Evolutionary conservation across 2,113 vertebrate species (phyloP).

Genomic region (Microcebus tavaratra): DNA sequence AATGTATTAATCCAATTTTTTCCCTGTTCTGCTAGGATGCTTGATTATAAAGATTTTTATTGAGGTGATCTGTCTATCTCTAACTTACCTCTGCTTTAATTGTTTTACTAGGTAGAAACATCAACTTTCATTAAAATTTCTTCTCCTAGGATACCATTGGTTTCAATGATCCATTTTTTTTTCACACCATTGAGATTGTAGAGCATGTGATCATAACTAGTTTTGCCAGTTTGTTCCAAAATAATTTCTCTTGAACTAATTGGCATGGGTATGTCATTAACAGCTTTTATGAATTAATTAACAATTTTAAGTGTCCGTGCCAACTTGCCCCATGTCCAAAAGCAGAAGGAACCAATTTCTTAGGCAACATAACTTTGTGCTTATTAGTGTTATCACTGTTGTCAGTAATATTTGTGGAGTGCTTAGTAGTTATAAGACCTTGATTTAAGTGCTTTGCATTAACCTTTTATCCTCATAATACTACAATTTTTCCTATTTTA

Average conservation of each 20-base stretch:
- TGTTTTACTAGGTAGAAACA: background rate
- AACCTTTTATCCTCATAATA: background rate
- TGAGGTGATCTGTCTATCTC: background rate
- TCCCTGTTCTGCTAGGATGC: background rate
- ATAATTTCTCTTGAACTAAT: background rate
- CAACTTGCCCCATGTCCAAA: background rate
- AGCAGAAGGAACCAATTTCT: background rate
- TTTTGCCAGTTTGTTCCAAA: background rate
- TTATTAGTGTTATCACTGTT: background rate
- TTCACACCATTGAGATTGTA: background rate
- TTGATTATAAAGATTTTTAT: background rate
- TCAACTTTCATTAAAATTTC: background rate
- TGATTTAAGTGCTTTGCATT: background rate
- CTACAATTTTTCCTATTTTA: background rate
- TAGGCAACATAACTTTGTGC: background rate
- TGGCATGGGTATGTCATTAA: background rate
- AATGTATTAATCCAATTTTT: background rate
- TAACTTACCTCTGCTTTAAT: background rate
- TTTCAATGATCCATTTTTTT: background rate
- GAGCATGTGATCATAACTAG: background rate
- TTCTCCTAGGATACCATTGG: background rate
- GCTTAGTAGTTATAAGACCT: background rate
- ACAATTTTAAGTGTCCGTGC: background rate
- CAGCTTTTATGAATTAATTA: background rate
- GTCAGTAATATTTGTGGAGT: background rate